Percentiles rank a stretch among this genome's conserved stretches.
Conservation (phyloP, 2,113 vertebrate genomes). For the Lichenostomus cassidix region DNA sequence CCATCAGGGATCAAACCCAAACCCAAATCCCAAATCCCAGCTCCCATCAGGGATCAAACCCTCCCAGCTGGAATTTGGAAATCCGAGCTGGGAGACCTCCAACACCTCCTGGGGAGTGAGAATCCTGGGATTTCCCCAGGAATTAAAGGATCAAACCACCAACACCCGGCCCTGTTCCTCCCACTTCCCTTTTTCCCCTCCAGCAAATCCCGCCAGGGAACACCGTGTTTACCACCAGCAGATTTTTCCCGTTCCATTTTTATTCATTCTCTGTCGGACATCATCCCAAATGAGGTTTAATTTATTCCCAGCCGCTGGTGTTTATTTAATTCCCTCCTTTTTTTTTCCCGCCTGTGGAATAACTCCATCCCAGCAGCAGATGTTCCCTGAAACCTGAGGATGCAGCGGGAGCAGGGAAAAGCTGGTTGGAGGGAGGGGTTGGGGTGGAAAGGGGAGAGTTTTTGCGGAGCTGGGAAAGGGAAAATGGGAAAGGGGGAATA, state of each 20-base stretch:
- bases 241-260: neutral
- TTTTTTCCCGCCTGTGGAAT: neutral
- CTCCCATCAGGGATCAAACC: neutral
- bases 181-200: neutral
- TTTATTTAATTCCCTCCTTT: conserved; percentile 2
- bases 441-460: neutral
- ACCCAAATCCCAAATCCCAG: neutral
- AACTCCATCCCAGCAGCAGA: neutral
- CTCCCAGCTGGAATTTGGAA: neutral
- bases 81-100: neutral
- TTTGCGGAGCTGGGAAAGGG: neutral
- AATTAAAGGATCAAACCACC: neutral
- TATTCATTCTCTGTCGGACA: neutral
- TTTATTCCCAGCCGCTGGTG: neutral
- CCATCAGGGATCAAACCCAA: neutral
- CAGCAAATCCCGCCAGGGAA: neutral
- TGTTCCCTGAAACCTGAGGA: conserved; percentile 34
- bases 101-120: neutral
- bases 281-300: neutral
- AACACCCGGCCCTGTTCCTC: neutral
- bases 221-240: neutral
- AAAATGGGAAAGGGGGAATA: too few relatives aligned
- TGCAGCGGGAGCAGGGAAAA: neutral
- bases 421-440: neutral
- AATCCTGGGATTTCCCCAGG: conserved; percentile 37